These are phyloP conservation scores for Cyanoliseus patagonus DNA, from an alignment of 2,113 vertebrate genomes.

Conservation along the genomic window DNA sequence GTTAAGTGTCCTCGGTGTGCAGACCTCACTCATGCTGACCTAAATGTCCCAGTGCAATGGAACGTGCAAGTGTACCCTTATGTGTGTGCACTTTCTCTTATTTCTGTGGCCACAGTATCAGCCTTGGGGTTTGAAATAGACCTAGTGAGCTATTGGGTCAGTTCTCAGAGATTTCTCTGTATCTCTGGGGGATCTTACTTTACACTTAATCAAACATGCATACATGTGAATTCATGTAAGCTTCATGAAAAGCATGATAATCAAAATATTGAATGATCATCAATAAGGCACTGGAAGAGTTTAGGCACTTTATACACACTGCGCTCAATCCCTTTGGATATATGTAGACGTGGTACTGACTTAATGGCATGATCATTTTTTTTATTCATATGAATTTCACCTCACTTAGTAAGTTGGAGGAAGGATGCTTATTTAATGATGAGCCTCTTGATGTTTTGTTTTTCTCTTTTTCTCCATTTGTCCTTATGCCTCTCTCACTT, in stretches of 20 bases:
- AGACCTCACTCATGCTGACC: neutral
- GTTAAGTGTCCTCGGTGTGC: rapidly evolving
- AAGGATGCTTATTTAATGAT: neutral
- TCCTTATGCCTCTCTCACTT: slow-evolving; percentile 15
- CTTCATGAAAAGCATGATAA: neutral
- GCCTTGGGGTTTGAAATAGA: neutral
- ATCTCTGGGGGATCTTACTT: neutral
- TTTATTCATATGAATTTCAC: neutral
- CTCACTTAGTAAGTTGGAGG: neutral
- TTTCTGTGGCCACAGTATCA: neutral
- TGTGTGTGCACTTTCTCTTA: neutral
- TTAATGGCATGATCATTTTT: neutral
- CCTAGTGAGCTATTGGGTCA: neutral
- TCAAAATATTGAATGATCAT: neutral
- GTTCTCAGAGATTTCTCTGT: neutral
- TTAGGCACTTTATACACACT: neutral
- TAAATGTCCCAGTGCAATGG: rapidly evolving
- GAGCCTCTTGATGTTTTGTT: neutral
- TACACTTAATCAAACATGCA: neutral
- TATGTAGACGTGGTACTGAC: neutral
- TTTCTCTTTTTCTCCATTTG: neutral
- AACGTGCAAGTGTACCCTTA: rapidly evolving
- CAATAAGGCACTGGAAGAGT: neutral
- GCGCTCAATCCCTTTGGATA: neutral
- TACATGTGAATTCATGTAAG: neutral